phyloP scores from a whole-genome alignment of 2,888 invertebrate species.

The Drosophila testacea region DNA sequence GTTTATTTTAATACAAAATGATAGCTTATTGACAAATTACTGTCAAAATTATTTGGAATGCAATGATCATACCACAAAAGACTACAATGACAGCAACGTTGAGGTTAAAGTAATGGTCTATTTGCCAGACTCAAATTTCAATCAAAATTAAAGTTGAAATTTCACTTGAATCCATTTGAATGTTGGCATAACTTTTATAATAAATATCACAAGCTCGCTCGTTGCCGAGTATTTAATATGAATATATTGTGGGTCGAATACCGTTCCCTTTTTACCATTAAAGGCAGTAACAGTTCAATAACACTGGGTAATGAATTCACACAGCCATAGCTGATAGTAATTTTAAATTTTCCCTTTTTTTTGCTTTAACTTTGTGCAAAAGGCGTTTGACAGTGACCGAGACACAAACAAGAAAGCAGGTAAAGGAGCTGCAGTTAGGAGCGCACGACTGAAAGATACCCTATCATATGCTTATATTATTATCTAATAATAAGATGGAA shows the following conservation, averaged over 20 bases:
- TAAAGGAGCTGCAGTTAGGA: neutral
- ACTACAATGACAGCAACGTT: neutral
- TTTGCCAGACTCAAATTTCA: neutral
- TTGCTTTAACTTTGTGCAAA: neutral
- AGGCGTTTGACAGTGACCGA: slow-evolving; percentile 1
- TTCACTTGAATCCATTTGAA: slow-evolving; percentile 33
- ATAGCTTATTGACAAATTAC: neutral
- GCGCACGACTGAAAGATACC: neutral
- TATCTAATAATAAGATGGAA: too few species aligned
- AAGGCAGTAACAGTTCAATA: slow-evolving; percentile 34
- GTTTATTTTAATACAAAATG: neutral
- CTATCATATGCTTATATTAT: neutral
- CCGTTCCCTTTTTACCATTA: slow-evolving; percentile 5
- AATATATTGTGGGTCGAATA: slow-evolving; percentile 48
- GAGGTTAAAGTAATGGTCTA: slow-evolving; percentile 15
- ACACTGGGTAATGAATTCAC: slow-evolving; percentile 37
- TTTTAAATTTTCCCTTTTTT: slow-evolving; percentile 27
- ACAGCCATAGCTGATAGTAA: slow-evolving; percentile 13
- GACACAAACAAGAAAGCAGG: neutral
- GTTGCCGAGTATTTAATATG: slow-evolving; percentile 49
- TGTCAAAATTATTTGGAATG: neutral
- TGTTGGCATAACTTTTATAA: slow-evolving; percentile 65
- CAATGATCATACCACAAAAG: neutral
- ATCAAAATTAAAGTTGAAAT: slow-evolving; percentile 34
- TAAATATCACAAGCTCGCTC: slow-evolving; percentile 55